Percentiles rank a stretch among this genome's conserved stretches.
These are phyloP conservation scores for Smittia aterrima DNA, from an alignment of 2,888 invertebrate species.

Conservation along the genomic window DNA sequence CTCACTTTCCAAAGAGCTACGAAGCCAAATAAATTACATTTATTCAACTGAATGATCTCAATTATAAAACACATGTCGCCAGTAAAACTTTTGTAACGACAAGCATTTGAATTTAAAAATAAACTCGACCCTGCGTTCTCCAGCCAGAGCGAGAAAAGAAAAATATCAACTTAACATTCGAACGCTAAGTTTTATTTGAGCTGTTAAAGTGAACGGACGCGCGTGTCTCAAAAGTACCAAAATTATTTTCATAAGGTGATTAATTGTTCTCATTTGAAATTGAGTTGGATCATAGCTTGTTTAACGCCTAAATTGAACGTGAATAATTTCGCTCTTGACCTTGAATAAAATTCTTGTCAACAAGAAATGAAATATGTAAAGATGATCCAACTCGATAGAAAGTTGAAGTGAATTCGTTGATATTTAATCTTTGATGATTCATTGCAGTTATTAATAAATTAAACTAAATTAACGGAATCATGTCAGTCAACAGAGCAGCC, in stretches of 20 bases:
- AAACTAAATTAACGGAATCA: constrained; percentile 48
- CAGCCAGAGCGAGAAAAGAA: too few species aligned
- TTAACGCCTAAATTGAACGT: neutral
- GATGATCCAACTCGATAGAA: neutral
- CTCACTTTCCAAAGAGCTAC: neutral
- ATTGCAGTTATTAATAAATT: constrained; percentile 31
- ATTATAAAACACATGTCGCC: too few species aligned
- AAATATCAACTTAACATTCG: too few species aligned
- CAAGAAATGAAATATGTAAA: neutral
- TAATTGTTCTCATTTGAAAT: neutral
- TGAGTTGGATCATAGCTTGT: constrained; percentile 20
- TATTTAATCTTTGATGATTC: too few species aligned
- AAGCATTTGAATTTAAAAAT: neutral
- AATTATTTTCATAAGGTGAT: constrained; percentile 35
- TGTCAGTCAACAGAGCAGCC: constrained; percentile 80
- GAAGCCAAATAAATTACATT: too few species aligned
- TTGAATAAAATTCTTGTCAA: neutral
- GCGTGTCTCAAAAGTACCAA: constrained; percentile 28
- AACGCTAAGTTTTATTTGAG: constrained; percentile 16
- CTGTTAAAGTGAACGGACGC: constrained; percentile 5
- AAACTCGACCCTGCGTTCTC: neutral
- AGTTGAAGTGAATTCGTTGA: too few species aligned
- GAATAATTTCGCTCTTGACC: neutral
- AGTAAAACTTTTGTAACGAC: too few species aligned
- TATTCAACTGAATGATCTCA: too few species aligned